Percentiles rank a stretch among this genome's conserved stretches.
Evolutionary conservation across 1,140 invertebrate species (phyloP).

Genomic region (Rhyzopertha dominica): DNA sequence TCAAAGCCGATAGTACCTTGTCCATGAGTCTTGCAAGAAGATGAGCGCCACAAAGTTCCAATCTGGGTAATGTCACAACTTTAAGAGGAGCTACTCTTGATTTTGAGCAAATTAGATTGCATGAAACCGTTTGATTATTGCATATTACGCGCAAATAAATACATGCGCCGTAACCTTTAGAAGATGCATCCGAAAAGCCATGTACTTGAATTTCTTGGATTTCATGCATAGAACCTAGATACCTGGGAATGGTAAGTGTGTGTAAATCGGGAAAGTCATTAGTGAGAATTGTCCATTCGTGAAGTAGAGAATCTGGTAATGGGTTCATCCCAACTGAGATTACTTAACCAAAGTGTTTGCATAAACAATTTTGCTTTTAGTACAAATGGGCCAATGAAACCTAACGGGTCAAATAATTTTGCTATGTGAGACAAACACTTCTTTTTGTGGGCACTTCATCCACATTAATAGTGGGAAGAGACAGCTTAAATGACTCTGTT

Average conservation of each 20-base stretch:
- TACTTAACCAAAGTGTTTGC: constrained; percentile 40
- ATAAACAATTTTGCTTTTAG: constrained; percentile 43
- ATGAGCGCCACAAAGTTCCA: constrained; percentile 36
- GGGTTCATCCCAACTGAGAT: constrained; percentile 43
- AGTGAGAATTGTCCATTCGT: constrained; percentile 20
- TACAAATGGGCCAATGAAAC: constrained; percentile 37
- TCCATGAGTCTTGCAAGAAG: constrained; percentile 29
- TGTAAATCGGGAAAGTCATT: constrained; percentile 17
- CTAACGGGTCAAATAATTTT: constrained; percentile 44
- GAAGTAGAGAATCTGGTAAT: constrained; percentile 28
- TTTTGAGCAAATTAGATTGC: constrained; percentile 30
- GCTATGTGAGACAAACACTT: constrained; percentile 30
- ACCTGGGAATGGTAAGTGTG: constrained; percentile 24
- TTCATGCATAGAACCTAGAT: not conserved
- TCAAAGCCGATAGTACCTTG: constrained; percentile 16
- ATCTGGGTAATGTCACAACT: constrained; percentile 24
- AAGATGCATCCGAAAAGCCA: not conserved
- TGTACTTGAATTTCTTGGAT: constrained; percentile 1
- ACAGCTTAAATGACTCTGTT: constrained; percentile 3
- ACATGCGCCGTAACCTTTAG: constrained; percentile 1
- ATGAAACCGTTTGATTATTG: not conserved
- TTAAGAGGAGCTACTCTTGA: constrained; percentile 37
- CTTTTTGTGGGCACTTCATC: constrained; percentile 29
- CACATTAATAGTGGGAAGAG: constrained; percentile 2
- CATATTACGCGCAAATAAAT: constrained; percentile 20